Base-by-base conservation (phyloP, 2,888 invertebrate species). In the Chymomyza amoena region DNA sequence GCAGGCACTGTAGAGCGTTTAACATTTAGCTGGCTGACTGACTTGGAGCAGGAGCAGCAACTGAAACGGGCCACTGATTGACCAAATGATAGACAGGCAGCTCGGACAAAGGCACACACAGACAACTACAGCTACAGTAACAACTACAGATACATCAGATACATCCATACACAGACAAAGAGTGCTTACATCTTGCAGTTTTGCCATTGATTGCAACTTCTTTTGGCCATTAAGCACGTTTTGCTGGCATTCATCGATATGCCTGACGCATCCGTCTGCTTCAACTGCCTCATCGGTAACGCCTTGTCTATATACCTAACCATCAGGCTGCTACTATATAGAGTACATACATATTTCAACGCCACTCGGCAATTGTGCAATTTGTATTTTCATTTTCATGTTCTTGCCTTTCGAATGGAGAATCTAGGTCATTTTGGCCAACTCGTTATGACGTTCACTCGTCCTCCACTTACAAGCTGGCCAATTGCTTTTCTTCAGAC, bases 141-240 rank as follows among this genome's bases (percentile, higher is more conserved):
- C 39, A 16, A 18, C 1, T 10, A 54, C 18, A 54, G 52, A 54
- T 54, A 45, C 39, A 45, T n/a, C n/a, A n/a, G n/a, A n/a, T n/a
- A n/a, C n/a, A n/a, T n/a, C n/a, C n/a, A n/a, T 4, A 15, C 3
- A 18, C 52, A 54, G 39, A 45, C 52, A 18, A 18, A 63, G 61
- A 67, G 65, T 76, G 73, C 81, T 73, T 75, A 72, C 76, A 80
- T 75, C 75, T 75, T 75, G 74, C 72, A 18, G 69, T 80, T 84
- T 84, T 73, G 74, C 77, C 75, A 78, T 72, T 83, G 83, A 83
- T 77, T 82, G 77, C 85, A 79, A 82, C 68, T 82, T 84, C 72
- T 71, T 76, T 80, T 79, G 77, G 69, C 74, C 75, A 84, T 80
- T 84, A 80, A 69, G 80, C 82, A 82, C 82, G 82, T 81, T 73